Evolutionary conservation across 2,113 vertebrate species (phyloP), one percentile per base, ranked within the genome.

Genomic region (Alexandromys fortis): DNA sequence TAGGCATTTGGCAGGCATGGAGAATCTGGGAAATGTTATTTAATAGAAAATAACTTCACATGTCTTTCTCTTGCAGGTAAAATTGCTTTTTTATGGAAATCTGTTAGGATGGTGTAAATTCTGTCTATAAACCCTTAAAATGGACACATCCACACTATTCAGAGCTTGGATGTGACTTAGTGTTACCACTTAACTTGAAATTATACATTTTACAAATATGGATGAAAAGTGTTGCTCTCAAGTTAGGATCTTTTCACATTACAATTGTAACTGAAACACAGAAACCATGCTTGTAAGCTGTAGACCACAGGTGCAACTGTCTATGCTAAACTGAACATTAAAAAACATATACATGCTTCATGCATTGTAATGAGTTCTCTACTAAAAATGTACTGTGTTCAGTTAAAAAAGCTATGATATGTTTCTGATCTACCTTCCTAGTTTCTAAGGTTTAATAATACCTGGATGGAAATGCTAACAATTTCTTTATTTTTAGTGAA

Each of bases 401-500:
- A 77, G 33, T 88, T 93, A 47, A 72, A 63, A 63, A 97, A 42
- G 19, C 58, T 91, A 10, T 58, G 82, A 6, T 35, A 77, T 75
- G 1, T 76, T 96, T 94, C 79, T 88, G 35, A 81, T 58, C 42
- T 67, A 42, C 4, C 90, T 86, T 93, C 63, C 63, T 58, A 13
- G 65, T 35, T 28, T 75, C 5, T 89, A n/a, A 13, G 28, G 24
- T 79, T 94, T 86, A 10, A 68, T 93, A 92, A 92, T 86, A 49
- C 90, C 72, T 89, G 55, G 70, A 96, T n/a, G 9, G 70, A 81
- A 93, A 86, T 47, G 22, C 73, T 93, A 78, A 75, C n/a, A 90
- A 21, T 58, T 93, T 58, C 6, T 92, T 90, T 47, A 79, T 94
- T 96, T 95, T 93, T 72, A 89, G 42, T 83, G 77, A 95, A 95